Evolutionary conservation across 2,797 vertebrate species (phyloP), one percentile per base, ranked within the genome.

Genomic region (Buphagus erythrorhynchus): DNA sequence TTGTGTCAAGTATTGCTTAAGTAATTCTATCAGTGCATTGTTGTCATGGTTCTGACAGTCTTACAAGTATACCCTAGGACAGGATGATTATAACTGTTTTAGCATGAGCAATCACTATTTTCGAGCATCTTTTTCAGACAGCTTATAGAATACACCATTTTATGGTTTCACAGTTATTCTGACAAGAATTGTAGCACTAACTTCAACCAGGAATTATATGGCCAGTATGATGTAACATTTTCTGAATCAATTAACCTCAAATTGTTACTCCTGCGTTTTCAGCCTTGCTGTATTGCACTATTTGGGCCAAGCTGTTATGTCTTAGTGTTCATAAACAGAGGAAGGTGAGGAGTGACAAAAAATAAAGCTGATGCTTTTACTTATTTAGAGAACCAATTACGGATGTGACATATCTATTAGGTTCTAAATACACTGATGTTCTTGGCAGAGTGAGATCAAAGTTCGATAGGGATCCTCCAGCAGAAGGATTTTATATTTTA

Each of bases 51-150:
- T 78, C 19, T 54, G 4, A 58, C 18, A 31, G 21, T 67, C 46
- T 42, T 67, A 38, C 1, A 1, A 2, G 3, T 68, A 58, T 28
- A 26, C 20, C 8, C 10, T 61, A 20, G 38, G 28, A n/a, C 29
- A 75, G 24, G 72, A 31, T 46, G 33, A 3, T 29, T 35, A 0
- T 54, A 72, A 14, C 19, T 68, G 2, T 75, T 83, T 52, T 11
- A 58, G 16, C 5, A 1, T 40, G 7, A 83, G 26, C 13, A 31
- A 2, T 79, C 14, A 7, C 14, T 43, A 0, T 45, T 59, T 76
- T 67, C 15, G 42, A 48, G 6, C 8, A 17, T 22, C 7, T 76
- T 89, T 79, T 86, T 82, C 24, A 61, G 68, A 77, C 75, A 52
- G 26, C 49, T 77, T 46, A 16, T 45, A 40, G 9, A 51, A 11